Evolutionary conservation across 1,140 invertebrate species (phyloP).

Genomic region (Rhysida immarginata): DNA sequence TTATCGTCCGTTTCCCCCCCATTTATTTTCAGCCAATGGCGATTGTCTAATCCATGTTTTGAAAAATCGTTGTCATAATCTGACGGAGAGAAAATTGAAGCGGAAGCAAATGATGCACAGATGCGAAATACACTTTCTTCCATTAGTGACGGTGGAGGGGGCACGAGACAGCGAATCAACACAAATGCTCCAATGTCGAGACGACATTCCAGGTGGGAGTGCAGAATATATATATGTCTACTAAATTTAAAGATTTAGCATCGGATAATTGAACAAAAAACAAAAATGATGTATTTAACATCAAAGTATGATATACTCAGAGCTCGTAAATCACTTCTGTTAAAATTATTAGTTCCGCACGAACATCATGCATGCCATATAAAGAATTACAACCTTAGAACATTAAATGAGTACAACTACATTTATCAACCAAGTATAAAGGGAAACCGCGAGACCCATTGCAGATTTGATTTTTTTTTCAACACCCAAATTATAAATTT

Average conservation of each 20-base stretch:
- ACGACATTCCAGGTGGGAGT: conserved; percentile 7
- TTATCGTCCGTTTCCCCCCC: too few relatives aligned
- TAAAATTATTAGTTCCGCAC: too few relatives aligned
- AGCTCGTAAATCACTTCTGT: neutral
- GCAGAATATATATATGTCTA: too few relatives aligned
- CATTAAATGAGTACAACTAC: too few relatives aligned
- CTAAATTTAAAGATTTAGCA: neutral
- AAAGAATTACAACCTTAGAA: too few relatives aligned
- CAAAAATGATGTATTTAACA: neutral
- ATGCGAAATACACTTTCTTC: conserved; percentile 36
- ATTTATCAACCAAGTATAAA: too few relatives aligned
- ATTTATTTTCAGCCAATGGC: conserved; percentile 21
- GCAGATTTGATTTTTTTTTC: too few relatives aligned
- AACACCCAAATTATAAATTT: too few relatives aligned
- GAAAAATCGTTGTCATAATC: conserved; percentile 29
- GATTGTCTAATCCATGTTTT: conserved; percentile 28
- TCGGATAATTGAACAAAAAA: neutral
- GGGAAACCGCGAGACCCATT: too few relatives aligned
- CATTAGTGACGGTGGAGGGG: conserved; percentile 24
- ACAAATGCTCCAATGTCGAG: conserved; percentile 26
- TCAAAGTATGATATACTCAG: neutral
- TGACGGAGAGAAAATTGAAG: conserved; percentile 20
- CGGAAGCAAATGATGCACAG: conserved; percentile 17
- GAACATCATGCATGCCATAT: too few relatives aligned
- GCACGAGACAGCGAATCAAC: conserved; percentile 14